These are phyloP conservation scores for Callyntrura sp. DNA, from an alignment of 2,888 invertebrate genomes.

Conservation along the genomic window DNA sequence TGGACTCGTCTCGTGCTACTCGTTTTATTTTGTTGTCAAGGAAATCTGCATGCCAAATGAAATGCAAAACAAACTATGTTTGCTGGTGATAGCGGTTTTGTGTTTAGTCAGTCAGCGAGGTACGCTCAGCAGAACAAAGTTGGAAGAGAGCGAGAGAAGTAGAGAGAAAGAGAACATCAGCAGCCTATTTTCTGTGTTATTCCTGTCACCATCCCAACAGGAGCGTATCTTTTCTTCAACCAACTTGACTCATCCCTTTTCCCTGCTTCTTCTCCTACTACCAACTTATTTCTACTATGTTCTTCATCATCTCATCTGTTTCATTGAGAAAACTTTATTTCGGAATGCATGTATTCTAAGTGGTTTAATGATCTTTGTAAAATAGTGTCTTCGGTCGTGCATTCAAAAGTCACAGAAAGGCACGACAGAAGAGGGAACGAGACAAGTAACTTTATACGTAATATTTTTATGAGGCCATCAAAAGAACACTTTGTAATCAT, in stretches of 20 bases:
- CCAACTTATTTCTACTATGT: not conserved
- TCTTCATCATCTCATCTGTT: no score
- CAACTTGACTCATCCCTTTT: not conserved
- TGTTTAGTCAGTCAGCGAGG: not conserved
- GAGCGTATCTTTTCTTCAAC: not conserved
- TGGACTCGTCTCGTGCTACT: not conserved
- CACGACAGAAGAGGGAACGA: not conserved
- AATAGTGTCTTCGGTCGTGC: no score
- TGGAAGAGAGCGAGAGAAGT: no score
- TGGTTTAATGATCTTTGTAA: no score
- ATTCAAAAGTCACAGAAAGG: not conserved
- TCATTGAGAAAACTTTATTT: not conserved
- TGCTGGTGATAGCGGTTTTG: not conserved
- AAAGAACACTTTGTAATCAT: constrained; percentile 19
- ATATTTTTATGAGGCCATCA: constrained; percentile 22
- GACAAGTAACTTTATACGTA: not conserved
- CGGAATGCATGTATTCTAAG: no score
- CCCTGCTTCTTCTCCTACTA: not conserved
- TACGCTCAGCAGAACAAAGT: not conserved
- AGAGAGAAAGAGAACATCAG: no score
- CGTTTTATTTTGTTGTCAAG: no score
- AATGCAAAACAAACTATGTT: no score
- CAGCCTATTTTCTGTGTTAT: no score
- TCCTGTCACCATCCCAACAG: no score
- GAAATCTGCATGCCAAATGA: constrained; percentile 29